Base-by-base conservation (phyloP, 2,113 vertebrate species). In the Perca schrenkii region DNA sequence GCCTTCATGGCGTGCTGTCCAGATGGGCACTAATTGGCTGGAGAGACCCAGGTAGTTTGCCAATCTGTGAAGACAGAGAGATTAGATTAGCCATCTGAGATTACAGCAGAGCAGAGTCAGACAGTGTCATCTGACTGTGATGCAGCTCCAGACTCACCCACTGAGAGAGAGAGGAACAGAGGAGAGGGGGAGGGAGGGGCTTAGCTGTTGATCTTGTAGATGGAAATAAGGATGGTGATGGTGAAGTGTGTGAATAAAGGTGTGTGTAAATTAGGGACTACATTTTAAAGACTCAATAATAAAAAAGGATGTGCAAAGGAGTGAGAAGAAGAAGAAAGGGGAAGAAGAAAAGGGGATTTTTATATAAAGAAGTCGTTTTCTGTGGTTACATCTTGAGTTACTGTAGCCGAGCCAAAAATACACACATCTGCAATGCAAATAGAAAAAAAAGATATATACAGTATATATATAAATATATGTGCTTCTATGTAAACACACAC, bases 31-130 rank as follows among this genome's bases (percentile, higher is more conserved):
- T 92, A 88, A 94, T 92, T 90, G 90, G 90, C 89, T 73, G 79
- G 57, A 80, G 19, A 83, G 68, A 80, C 65, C 80, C 86, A 88
- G 90, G 89, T 93, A 91, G 72, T 77, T 64, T 77, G 77, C 83
- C 83, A 86, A 80, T 86, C 78, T 80, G 82, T 3, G 67, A 65
- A 84, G 60, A 87, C 83, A 62, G 79, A 85, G 77, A 86, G 81
- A 93, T 86, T 77, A 92, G 85, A 91, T 94, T 94, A 94, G 88
- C 89, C 80, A 84, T 75, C 85, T 90, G 90, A 91, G 92, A 92
- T 94, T 94, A 94, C 79, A 82, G 74, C 46, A 64, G 70, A 70
- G 74, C 82, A 72, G 81, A 83, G 82, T 88, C 79, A 87, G 88
- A 90, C 82, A 8, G 60, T 74, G 83, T 90, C 75, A 76, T 81